A percentile compares a stretch with the other conserved stretches of the same genome.
These are phyloP conservation scores for Daktulosphaira vitifoliae DNA, from an alignment of 1,140 invertebrate genomes.

Conservation along the genomic window DNA sequence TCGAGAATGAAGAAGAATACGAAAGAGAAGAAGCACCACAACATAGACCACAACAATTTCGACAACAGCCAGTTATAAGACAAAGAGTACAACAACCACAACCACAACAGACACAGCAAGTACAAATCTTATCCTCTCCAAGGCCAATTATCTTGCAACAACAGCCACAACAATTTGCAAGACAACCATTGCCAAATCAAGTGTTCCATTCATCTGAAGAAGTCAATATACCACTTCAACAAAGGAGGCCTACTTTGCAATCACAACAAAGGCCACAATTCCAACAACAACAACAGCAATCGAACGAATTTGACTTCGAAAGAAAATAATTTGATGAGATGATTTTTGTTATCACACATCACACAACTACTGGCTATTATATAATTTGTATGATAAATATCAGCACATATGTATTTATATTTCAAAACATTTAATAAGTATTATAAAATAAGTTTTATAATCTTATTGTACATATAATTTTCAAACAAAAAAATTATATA, in stretches of 20 bases:
- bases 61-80: slow-evolving; percentile 13
- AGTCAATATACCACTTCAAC: slow-evolving; percentile 72
- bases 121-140: slow-evolving; percentile 20
- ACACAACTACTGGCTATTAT: too few species aligned
- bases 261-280: not conserved
- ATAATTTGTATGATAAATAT: too few species aligned
- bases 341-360: too few species aligned
- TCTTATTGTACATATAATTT: too few species aligned
- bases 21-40: slow-evolving; percentile 19
- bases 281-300: slow-evolving; percentile 5
- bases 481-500: too few species aligned
- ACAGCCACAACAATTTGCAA: slow-evolving; percentile 28
- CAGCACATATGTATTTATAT: too few species aligned
- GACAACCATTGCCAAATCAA: slow-evolving; percentile 43
- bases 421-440: too few species aligned
- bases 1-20: slow-evolving; percentile 36
- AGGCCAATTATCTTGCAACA: slow-evolving; percentile 15
- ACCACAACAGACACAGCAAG: slow-evolving; percentile 17
- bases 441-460: too few species aligned
- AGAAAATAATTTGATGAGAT: slow-evolving; percentile 19
- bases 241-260: slow-evolving; percentile 51
- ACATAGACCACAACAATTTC: slow-evolving; percentile 20
- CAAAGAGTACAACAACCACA: not conserved
- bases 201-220: slow-evolving; percentile 75
- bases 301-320: slow-evolving; percentile 30